These are phyloP conservation scores for Dendronephthya gigantea DNA, from an alignment of 64 coral and sea anemone genomes.

Conservation along the genomic window DNA sequence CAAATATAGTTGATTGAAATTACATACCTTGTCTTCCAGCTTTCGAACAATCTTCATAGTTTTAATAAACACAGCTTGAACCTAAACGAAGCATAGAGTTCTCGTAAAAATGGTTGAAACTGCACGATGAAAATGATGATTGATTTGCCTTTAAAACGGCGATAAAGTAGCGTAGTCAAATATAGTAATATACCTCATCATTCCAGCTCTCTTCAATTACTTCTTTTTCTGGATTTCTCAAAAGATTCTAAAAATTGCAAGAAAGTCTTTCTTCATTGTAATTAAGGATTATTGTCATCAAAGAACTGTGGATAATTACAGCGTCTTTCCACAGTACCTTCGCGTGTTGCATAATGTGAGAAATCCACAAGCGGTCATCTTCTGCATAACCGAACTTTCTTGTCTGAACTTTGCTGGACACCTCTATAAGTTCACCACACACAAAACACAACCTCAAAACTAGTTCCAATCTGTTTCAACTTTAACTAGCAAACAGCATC, in stretches of 20 bases:
- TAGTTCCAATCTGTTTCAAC: no score
- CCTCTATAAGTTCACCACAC: neutral
- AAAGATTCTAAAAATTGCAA: neutral
- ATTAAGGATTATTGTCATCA: neutral
- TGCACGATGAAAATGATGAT: no score
- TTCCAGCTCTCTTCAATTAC: constrained; percentile 29
- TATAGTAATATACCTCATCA: constrained; percentile 31
- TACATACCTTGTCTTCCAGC: constrained; percentile 54
- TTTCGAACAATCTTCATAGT: constrained; percentile 39
- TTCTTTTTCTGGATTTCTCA: neutral
- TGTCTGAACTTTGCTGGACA: neutral
- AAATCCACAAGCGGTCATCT: constrained; percentile 21
- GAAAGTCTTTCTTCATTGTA: neutral
- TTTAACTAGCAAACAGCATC: no score
- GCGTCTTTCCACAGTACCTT: no score
- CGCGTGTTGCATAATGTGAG: constrained; percentile 31
- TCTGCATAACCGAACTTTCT: neutral
- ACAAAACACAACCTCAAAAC: no score
- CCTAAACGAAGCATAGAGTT: constrained; percentile 24
- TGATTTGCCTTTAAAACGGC: no score
- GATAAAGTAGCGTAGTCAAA: no score
- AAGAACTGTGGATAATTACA: no score
- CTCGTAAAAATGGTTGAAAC: no score
- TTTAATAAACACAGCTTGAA: constrained; percentile 39
- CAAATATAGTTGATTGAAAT: no score